Conservation (phyloP, 2,888 invertebrate genomes). For the Therioaphis trifolii region DNA sequence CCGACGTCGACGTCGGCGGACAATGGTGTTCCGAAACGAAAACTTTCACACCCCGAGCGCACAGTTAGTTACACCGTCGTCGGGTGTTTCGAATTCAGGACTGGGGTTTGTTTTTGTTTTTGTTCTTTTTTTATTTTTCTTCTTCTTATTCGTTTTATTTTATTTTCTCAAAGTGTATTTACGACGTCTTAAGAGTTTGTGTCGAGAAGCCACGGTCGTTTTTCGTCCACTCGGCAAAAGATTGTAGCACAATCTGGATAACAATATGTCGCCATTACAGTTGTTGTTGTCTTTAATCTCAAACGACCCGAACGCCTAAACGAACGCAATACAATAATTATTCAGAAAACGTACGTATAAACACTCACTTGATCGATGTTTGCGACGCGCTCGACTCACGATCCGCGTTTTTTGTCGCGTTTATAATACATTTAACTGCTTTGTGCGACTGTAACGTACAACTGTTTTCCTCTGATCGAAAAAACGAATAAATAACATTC, state of each 20-base stretch:
- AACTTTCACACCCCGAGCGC: slow-evolving; percentile 50
- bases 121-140: no score
- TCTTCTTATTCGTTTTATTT: no score
- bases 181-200: slow-evolving; percentile 1
- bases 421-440: no score
- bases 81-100: slow-evolving; percentile 27
- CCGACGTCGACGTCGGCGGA: slow-evolving; percentile 42
- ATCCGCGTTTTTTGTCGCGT: no score
- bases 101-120: slow-evolving; percentile 11
- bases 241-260: neutral
- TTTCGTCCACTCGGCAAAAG: neutral
- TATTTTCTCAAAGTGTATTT: slow-evolving; percentile 35
- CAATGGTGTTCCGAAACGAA: slow-evolving; percentile 56
- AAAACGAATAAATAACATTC: no score
- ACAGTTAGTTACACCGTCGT: slow-evolving; percentile 18
- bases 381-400: no score
- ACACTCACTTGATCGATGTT: no score
- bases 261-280: neutral
- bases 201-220: neutral
- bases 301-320: no score
- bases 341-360: no score
- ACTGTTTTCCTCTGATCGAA: no score
- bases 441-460: no score
- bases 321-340: no score
- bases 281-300: neutral